phyloP scores from a whole-genome alignment of 2,888 invertebrate genomes.

The Bhutanitis thaidina region DNA sequence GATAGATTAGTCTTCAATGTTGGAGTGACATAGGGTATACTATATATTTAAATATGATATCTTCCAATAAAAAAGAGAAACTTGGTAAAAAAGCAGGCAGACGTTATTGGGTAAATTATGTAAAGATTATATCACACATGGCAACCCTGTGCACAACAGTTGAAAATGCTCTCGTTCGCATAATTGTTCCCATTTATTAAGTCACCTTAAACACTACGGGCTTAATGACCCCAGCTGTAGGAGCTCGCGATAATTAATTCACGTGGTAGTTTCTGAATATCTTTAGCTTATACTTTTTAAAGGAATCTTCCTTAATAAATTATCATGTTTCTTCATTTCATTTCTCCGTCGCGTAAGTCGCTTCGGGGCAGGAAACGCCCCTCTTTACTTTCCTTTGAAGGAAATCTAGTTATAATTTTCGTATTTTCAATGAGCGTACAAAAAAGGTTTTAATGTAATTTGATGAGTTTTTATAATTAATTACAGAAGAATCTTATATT shows the following conservation, averaged over 20 bases:
- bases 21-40: too few relatives aligned
- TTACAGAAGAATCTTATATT: not conserved
- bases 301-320: not conserved
- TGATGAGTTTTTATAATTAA: not conserved
- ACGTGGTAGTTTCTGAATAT: not conserved
- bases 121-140: not conserved
- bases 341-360: not conserved
- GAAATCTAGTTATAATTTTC: not conserved
- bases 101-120: too few relatives aligned
- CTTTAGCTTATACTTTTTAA: not conserved
- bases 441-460: not conserved
- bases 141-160: constrained; percentile 7
- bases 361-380: not conserved
- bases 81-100: too few relatives aligned
- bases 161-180: constrained; percentile 10
- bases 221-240: constrained; percentile 5
- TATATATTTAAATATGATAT: too few relatives aligned
- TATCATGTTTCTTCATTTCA: not conserved
- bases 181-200: constrained; percentile 18
- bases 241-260: constrained; percentile 3
- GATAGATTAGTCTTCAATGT: too few relatives aligned
- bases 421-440: not conserved
- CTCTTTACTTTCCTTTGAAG: not conserved
- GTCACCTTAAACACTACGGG: constrained; percentile 16
- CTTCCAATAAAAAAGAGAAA: too few relatives aligned